Percentiles rank a stretch among this genome's conserved stretches.
Conservation (phyloP, 2,797 vertebrate genomes). For the Rachycentron canadum region DNA sequence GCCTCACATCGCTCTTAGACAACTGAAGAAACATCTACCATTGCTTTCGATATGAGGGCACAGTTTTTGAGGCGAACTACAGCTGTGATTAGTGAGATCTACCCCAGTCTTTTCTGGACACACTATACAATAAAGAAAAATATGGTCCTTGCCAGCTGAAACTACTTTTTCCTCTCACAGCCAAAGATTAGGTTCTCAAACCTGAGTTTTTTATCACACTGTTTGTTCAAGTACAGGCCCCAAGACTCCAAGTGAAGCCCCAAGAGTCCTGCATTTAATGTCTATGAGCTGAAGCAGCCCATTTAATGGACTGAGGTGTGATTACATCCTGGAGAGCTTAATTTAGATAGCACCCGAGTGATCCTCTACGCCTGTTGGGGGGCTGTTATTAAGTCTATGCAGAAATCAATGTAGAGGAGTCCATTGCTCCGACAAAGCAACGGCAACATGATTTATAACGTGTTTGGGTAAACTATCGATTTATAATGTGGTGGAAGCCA, state of each 20-base stretch:
- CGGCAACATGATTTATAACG: constrained; percentile 66
- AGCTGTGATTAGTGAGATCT: background rate
- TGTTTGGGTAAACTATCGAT: constrained; percentile 77
- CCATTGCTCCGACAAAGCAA: constrained; percentile 60
- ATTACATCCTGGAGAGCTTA: constrained; percentile 70
- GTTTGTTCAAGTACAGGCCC: constrained; percentile 6
- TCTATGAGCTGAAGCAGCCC: constrained; percentile 31
- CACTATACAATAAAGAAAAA: background rate
- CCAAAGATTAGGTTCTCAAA: background rate
- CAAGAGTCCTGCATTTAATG: constrained; percentile 27
- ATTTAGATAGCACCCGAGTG: constrained; percentile 72
- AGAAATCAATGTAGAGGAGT: constrained; percentile 79
- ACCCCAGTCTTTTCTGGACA: background rate
- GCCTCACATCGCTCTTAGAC: background rate
- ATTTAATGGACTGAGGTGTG: constrained; percentile 68
- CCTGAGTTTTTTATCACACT: background rate
- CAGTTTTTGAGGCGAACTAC: background rate
- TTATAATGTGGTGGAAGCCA: constrained; percentile 73
- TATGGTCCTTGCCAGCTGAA: background rate
- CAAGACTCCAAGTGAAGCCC: constrained; percentile 4
- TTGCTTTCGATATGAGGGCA: background rate
- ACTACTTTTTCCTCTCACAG: background rate
- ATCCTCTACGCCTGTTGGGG: constrained; percentile 73
- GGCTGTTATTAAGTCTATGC: constrained; percentile 81
- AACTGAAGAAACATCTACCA: background rate